Conservation (phyloP, 2,113 vertebrate species). For the Psephotus haematonotus region DNA sequence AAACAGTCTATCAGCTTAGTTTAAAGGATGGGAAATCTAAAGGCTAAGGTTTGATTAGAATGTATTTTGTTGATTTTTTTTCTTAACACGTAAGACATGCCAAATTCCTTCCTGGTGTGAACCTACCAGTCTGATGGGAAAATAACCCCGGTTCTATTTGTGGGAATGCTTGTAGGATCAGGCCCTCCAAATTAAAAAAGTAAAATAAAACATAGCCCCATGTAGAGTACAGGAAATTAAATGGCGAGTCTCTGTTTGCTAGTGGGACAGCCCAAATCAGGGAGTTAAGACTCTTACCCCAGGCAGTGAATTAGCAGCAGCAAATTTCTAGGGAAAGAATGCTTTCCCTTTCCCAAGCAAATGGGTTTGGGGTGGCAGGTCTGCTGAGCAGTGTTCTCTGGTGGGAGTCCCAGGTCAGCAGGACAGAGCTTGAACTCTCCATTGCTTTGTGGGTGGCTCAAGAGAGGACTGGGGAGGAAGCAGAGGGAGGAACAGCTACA, state of each 20-base stretch:
- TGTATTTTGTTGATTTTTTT: neutral
- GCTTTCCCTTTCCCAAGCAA: neutral
- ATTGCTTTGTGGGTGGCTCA: neutral
- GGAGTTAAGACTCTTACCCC: neutral
- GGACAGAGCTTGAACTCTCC: neutral
- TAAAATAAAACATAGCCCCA: neutral
- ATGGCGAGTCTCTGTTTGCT: neutral
- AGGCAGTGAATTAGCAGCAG: neutral
- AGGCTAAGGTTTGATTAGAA: constrained; percentile 15
- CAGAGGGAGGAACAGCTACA: neutral
- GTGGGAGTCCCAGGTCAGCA: neutral
- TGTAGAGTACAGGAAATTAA: constrained; percentile 42
- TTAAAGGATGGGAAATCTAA: neutral
- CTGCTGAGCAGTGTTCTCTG: neutral
- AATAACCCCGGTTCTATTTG: neutral
- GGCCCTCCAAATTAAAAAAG: constrained; percentile 9
- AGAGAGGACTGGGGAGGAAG: neutral
- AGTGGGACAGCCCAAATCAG: neutral
- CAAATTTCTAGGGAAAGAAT: neutral
- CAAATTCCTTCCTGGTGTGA: neutral
- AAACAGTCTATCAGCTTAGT: neutral
- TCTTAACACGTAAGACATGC: neutral
- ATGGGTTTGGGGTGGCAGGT: accelerated
- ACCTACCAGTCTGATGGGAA: neutral
- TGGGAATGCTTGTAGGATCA: neutral